Percentiles rank a stretch among this genome's conserved stretches.
phyloP scores from a whole-genome alignment of 2,888 invertebrate genomes.

The Agrenia bidenticulata region DNA sequence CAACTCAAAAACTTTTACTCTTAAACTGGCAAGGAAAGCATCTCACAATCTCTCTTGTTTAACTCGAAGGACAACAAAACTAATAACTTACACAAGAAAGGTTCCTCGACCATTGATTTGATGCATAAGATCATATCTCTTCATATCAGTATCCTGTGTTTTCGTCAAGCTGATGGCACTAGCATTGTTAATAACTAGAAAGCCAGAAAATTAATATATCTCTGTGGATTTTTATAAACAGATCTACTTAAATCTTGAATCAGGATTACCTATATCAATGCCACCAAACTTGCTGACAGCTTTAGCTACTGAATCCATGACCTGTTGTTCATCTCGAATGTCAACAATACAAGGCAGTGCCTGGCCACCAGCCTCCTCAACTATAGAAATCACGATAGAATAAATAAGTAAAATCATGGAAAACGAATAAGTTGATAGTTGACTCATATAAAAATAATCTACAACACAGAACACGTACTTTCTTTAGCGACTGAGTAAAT shows the following conservation, averaged over 20 bases:
- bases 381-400: slow-evolving; percentile 59
- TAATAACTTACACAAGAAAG: slow-evolving; percentile 75
- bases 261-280: slow-evolving; percentile 73
- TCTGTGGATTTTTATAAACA: too few species aligned
- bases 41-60: too few species aligned
- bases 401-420: background rate
- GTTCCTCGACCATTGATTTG: slow-evolving; percentile 92
- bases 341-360: slow-evolving; percentile 85
- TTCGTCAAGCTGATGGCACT: slow-evolving; percentile 86
- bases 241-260: too few species aligned
- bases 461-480: too few species aligned
- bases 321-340: slow-evolving; percentile 77
- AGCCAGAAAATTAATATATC: background rate
- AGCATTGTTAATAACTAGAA: slow-evolving; percentile 81
- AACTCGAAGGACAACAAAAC: background rate
- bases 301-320: slow-evolving; percentile 69
- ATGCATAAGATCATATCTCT: slow-evolving; percentile 95
- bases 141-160: slow-evolving; percentile 86
- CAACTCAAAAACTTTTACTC: too few species aligned
- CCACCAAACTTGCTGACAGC: slow-evolving; percentile 87
- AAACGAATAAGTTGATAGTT: background rate
- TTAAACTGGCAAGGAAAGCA: too few species aligned
- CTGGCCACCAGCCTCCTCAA: slow-evolving; percentile 82
- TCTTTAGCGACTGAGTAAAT: slow-evolving; percentile 88
- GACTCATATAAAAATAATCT: background rate